Percentiles rank a stretch among this genome's conserved stretches.
Conservation (phyloP, 2,888 invertebrate genomes). For the Crossocerus cetratus region DNA sequence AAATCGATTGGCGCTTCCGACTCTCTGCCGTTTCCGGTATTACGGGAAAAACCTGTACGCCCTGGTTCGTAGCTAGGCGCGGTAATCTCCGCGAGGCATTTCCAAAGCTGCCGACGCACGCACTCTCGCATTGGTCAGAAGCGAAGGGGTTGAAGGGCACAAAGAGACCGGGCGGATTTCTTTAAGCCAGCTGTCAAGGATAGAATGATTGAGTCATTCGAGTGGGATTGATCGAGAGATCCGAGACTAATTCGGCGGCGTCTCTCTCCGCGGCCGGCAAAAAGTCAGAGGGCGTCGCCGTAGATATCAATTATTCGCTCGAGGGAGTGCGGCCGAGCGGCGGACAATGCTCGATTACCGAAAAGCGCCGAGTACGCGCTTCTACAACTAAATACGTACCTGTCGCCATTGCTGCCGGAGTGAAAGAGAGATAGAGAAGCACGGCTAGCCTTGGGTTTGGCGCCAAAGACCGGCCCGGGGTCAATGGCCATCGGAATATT, state of each 20-base stretch:
- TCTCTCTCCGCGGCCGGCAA: background rate
- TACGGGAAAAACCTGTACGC: conserved; percentile 22
- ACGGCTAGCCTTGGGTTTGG: conserved; percentile 66
- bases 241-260: background rate
- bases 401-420: conserved; percentile 14
- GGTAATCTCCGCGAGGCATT: conserved; percentile 10
- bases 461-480: conserved; percentile 70
- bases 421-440: conserved; percentile 14
- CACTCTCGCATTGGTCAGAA: background rate
- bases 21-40: conserved; percentile 43
- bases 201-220: background rate
- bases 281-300: background rate
- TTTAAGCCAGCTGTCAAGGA: background rate
- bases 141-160: background rate
- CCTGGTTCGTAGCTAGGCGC: conserved; percentile 24
- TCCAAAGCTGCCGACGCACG: background rate
- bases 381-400: conserved; percentile 51
- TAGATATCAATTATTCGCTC: background rate
- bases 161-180: background rate
- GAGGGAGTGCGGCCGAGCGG: background rate
- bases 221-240: background rate
- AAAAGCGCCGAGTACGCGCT: conserved; percentile 37
- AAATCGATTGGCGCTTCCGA: conserved; percentile 50
- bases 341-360: conserved; percentile 21
- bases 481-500: conserved; percentile 75